phyloP scores from a whole-genome alignment of 2,797 vertebrate species.

The Scolopax rusticola region DNA sequence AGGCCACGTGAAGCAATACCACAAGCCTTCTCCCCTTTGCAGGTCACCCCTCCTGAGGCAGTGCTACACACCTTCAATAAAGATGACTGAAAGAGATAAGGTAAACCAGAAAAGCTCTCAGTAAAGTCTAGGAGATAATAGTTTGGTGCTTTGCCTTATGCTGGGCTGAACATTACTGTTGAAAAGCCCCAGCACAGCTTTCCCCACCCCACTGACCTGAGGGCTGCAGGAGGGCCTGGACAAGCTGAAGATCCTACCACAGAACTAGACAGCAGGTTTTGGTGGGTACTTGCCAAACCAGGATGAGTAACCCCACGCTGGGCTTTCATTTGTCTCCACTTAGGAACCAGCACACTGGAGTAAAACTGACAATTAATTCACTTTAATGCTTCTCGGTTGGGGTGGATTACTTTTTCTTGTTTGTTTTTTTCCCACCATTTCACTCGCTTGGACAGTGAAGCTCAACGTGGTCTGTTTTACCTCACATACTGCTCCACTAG shows the following conservation, averaged over 20 bases:
- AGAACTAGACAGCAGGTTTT: background rate
- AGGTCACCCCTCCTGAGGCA: background rate
- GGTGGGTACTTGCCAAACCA: background rate
- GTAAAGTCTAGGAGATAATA: background rate
- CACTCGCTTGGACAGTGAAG: background rate
- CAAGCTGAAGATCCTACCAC: background rate
- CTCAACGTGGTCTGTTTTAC: fast-evolving
- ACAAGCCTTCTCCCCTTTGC: background rate
- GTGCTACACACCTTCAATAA: background rate
- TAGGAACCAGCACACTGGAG: background rate
- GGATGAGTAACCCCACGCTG: fast-evolving
- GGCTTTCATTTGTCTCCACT: background rate
- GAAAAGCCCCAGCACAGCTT: background rate
- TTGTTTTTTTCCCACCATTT: background rate
- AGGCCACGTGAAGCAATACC: background rate
- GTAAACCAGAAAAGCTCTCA: conserved; percentile 9
- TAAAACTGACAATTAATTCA: background rate
- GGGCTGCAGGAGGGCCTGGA: background rate
- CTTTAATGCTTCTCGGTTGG: background rate
- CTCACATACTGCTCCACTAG: background rate
- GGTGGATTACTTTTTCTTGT: background rate
- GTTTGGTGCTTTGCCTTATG: background rate
- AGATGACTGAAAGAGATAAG: conserved; percentile 24
- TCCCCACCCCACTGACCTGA: fast-evolving
- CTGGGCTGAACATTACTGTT: background rate